These are phyloP conservation scores for Corvus hawaiiensis DNA, from an alignment of 2,113 vertebrate species.

Conservation along the genomic window DNA sequence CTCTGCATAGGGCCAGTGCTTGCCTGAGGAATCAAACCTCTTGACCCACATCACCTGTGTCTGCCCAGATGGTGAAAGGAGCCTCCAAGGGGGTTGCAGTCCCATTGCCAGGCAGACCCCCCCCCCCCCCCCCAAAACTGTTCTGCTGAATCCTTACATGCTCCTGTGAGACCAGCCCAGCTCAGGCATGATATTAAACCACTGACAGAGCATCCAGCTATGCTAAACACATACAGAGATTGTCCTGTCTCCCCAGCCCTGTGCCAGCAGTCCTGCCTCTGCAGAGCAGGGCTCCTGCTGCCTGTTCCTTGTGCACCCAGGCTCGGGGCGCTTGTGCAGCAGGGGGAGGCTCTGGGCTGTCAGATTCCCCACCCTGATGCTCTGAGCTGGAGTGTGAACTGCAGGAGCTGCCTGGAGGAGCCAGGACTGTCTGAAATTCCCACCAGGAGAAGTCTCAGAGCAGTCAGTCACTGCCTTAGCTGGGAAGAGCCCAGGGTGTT, in stretches of 20 bases:
- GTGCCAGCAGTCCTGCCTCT: not conserved
- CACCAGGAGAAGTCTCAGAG: not conserved
- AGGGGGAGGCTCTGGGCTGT: not conserved
- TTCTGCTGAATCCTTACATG: not conserved
- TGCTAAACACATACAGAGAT: not conserved
- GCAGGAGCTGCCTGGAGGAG: not conserved
- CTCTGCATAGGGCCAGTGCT: not conserved
- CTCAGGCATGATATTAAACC: accelerated
- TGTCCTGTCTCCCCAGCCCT: not conserved
- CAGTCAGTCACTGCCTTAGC: not conserved
- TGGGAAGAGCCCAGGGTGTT: not conserved
- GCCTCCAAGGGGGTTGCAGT: not conserved
- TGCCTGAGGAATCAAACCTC: not conserved
- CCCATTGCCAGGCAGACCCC: accelerated
- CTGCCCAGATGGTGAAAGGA: not conserved
- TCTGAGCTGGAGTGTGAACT: accelerated
- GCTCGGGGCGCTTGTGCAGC: not conserved
- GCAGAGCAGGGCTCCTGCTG: not conserved
- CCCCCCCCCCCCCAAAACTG: not conserved
- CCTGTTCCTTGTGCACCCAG: accelerated
- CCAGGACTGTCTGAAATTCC: accelerated
- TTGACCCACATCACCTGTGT: not conserved
- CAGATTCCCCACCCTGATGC: not conserved
- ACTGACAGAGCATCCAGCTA: not conserved
- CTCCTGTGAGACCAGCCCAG: accelerated